Evolutionary conservation across 2,888 invertebrate genomes (phyloP), one percentile per base, ranked within the genome.

Genomic region (Pandemis heparana): DNA sequence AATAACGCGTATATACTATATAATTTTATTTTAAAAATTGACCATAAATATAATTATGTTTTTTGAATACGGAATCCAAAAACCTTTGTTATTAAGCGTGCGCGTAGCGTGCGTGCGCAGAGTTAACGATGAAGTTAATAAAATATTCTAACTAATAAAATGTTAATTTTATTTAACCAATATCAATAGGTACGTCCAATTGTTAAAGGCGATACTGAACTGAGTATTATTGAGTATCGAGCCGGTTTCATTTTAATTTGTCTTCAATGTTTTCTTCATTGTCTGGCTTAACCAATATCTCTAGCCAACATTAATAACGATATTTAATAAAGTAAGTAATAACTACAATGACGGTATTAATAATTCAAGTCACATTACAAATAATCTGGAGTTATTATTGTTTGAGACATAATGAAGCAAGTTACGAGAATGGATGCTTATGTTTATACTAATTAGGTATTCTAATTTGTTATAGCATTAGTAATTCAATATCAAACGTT

Each of bases 261-360:
- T 48, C 51, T 51, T 51, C 9, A 51, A 51, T 16, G 7, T n/a
- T 14, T 51, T 51, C 51, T 16, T 7, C 16, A 16, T 51, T 51
- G 51, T 51, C 51, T 51, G 14, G 9, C 16, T 51, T 16, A 51
- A 16, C 51, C 51, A 51, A 51, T 51, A 51, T 51, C 51, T 51
- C n/a, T 43, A 51, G 51, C 6, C 51, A 51, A 16, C 9, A 51
- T 51, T 51, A 14, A 61, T 61, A n/a, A 39, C 16, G 41, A 16
- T 10, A 16, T 61, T 41, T 61, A 61, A 61, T 16, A 61, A 61
- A 61, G 39, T 6, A 38, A 51, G 0, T 51, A 51, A 16, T 51
- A 16, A 51, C 51, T 51, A 51, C n/a, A n/a, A n/a, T n/a, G n/a
- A n/a, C n/a, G n/a, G n/a, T 51, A 51, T 51, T 51, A 51, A 51